Evolutionary conservation across 1,140 invertebrate genomes (phyloP).

Genomic region (Bombus polaris): DNA sequence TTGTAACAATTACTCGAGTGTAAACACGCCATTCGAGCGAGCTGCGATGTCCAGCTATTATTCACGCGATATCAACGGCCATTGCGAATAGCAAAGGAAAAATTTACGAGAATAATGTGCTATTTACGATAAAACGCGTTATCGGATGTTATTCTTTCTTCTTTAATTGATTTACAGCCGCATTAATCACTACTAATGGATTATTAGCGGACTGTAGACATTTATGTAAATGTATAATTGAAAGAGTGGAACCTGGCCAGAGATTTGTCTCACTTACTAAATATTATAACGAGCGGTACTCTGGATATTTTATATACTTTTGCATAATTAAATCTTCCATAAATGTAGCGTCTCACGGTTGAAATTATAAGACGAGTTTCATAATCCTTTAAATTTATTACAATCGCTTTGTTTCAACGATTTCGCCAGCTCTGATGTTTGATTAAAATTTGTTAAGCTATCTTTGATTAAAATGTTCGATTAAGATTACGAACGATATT

Average conservation of each 20-base stretch:
- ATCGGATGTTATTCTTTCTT: constrained; percentile 36
- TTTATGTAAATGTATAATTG: not conserved
- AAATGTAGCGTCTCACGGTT: not conserved
- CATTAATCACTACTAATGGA: not conserved
- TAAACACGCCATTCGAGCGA: not conserved
- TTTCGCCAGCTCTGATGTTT: too few species aligned
- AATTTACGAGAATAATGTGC: constrained; percentile 4
- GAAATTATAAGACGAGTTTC: not conserved
- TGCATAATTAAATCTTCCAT: not conserved
- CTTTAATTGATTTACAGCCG: not conserved
- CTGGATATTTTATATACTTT: not conserved
- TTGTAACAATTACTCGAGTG: not conserved
- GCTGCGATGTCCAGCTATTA: not conserved
- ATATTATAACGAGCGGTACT: not conserved
- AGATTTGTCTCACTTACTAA: not conserved
- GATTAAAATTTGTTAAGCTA: too few species aligned
- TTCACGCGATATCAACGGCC: not conserved
- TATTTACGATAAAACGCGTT: constrained; percentile 22
- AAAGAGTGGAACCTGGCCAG: not conserved
- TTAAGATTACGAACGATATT: too few species aligned
- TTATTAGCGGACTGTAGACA: not conserved
- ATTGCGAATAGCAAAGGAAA: not conserved
- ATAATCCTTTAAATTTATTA: not conserved
- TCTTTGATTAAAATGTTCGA: too few species aligned
- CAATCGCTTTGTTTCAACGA: not conserved